Conservation (phyloP, 2,113 vertebrate species). For the Melozone crissalis region DNA sequence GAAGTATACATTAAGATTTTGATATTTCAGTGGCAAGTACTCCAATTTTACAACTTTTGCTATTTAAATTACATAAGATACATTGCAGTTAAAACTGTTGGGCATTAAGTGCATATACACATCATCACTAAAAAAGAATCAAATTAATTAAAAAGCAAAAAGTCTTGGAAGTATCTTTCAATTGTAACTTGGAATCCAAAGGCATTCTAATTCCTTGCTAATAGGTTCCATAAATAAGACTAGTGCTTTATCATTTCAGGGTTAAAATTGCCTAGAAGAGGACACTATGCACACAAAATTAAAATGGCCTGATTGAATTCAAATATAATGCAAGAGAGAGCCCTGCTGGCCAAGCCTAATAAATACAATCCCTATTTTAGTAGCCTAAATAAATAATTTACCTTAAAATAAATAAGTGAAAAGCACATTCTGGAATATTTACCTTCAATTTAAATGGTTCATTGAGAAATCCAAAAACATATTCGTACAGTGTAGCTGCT, state of each 20-base stretch:
- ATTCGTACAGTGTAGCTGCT: not conserved
- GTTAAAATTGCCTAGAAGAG: slow-evolving; percentile 18
- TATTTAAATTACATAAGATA: not conserved
- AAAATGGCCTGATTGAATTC: not conserved
- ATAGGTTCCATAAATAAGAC: not conserved
- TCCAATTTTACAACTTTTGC: fast-evolving
- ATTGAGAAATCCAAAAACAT: not conserved
- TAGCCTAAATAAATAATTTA: not conserved
- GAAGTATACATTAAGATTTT: not conserved
- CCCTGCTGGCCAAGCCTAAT: slow-evolving; percentile 69
- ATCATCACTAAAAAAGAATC: not conserved
- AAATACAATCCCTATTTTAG: slow-evolving; percentile 19
- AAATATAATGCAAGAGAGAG: slow-evolving; percentile 74
- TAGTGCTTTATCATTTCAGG: slow-evolving; percentile 15
- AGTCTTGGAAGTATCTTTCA: not conserved
- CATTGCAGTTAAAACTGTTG: not conserved
- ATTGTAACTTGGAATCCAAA: not conserved
- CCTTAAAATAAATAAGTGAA: not conserved
- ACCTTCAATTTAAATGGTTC: not conserved
- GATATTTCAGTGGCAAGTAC: not conserved
- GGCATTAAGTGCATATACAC: not conserved
- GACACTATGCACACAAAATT: not conserved
- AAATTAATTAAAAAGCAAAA: not conserved
- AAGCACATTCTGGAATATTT: not conserved
- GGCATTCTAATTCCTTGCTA: not conserved